These are phyloP conservation scores for Gryllus bimaculatus DNA, from an alignment of 1,140 invertebrate species.

Conservation along the genomic window DNA sequence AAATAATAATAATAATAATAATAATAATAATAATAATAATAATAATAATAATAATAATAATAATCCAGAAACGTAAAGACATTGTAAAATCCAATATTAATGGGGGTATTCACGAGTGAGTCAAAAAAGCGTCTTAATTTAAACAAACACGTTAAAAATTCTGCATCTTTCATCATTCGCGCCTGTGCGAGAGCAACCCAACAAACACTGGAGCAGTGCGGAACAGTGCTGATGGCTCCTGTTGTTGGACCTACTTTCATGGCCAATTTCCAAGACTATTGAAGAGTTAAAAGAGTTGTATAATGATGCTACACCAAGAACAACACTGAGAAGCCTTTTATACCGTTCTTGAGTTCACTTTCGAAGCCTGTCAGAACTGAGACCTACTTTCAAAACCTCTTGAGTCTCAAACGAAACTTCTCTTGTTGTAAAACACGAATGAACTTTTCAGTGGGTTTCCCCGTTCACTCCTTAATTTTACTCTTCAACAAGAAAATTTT, in stretches of 20 bases:
- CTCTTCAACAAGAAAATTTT: constrained; percentile 5
- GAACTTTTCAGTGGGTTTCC: not conserved
- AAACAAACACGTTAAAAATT: too few species aligned
- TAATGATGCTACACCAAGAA: not conserved
- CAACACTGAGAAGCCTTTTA: not conserved
- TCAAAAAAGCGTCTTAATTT: too few species aligned
- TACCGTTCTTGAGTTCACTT: not conserved
- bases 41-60: too few species aligned
- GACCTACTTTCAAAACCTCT: not conserved
- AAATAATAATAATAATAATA: too few species aligned
- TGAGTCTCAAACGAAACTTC: not conserved
- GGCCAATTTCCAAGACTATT: not conserved
- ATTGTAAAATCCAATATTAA: too few species aligned
- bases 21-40: too few species aligned
- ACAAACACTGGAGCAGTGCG: too few species aligned
- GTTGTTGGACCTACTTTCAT: not conserved
- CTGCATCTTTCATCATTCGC: too few species aligned
- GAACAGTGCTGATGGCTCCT: too few species aligned
- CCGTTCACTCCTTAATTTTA: not conserved
- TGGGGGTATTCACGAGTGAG: too few species aligned
- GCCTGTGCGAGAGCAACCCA: too few species aligned
- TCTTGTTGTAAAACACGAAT: not conserved
- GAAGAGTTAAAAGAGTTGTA: not conserved
- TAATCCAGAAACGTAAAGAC: too few species aligned
- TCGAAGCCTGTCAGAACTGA: not conserved